phyloP scores from a whole-genome alignment of 1,140 invertebrate species.

The Bombus sibiricus region DNA sequence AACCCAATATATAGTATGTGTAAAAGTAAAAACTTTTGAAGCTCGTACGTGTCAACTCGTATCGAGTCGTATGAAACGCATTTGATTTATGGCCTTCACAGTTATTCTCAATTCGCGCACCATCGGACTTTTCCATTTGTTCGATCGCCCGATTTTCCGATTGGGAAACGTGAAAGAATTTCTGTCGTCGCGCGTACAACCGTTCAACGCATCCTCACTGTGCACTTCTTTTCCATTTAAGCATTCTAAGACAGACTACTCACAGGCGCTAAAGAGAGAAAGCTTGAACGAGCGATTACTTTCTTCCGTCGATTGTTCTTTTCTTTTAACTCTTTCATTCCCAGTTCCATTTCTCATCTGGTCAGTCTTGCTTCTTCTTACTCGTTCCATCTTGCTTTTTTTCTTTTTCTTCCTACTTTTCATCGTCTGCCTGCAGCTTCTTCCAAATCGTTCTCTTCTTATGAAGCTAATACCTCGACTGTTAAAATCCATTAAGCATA shows the following conservation, averaged over 20 bases:
- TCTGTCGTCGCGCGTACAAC: neutral
- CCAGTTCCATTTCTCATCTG: conserved; percentile 26
- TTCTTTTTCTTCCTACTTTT: neutral
- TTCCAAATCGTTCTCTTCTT: neutral
- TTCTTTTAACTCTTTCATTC: conserved; percentile 24
- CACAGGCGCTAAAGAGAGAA: neutral
- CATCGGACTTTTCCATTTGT: conserved; percentile 22
- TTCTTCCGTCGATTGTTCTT: conserved; percentile 47
- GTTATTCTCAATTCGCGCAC: conserved; percentile 3
- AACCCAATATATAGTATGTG: neutral
- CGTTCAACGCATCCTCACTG: neutral
- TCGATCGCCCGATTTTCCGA: neutral
- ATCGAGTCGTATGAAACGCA: neutral
- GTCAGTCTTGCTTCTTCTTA: conserved; percentile 8
- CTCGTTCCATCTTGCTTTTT: neutral
- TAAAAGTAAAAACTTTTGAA: neutral
- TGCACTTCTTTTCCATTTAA: neutral
- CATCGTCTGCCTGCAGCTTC: neutral
- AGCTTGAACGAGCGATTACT: conserved; percentile 50
- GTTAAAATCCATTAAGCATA: neutral
- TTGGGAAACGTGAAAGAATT: neutral
- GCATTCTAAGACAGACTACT: neutral
- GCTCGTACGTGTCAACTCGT: neutral
- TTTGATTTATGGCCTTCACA: conserved; percentile 10
- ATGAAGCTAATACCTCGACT: neutral